Evolutionary conservation across 1,140 invertebrate species (phyloP).

Genomic region (Nasonia giraulti): DNA sequence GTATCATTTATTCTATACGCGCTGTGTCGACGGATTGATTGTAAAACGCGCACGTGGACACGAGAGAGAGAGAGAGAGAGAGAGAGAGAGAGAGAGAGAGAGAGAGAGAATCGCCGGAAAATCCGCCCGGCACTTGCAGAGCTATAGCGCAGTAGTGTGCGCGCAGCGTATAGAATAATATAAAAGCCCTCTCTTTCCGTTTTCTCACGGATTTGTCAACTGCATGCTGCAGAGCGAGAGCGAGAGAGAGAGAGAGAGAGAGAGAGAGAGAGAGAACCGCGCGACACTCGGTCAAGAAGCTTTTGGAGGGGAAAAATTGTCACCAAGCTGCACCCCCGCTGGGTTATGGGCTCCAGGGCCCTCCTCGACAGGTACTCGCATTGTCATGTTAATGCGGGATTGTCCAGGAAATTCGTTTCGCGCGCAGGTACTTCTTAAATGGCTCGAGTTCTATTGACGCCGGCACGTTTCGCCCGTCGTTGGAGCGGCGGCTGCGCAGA

Average conservation of each 20-base stretch:
- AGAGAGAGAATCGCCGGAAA: background rate
- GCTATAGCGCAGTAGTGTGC: no score
- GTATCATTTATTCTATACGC: background rate
- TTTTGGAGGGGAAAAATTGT: slow-evolving; percentile 28
- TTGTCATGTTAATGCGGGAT: slow-evolving; percentile 36
- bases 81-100: no score
- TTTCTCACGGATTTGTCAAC: slow-evolving; percentile 16
- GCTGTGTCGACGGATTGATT: no score
- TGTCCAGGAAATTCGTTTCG: slow-evolving; percentile 29
- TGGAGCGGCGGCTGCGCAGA: background rate
- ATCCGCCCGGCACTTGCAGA: background rate
- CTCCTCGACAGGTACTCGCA: slow-evolving; percentile 37
- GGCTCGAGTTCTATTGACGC: slow-evolving; percentile 34
- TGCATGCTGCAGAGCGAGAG: no score
- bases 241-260: no score
- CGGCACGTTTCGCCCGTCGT: slow-evolving; percentile 14
- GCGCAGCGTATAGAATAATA: background rate
- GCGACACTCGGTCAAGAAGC: background rate
- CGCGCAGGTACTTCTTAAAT: slow-evolving; percentile 25
- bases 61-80: no score
- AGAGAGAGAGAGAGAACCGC: no score
- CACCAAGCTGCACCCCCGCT: slow-evolving; percentile 20
- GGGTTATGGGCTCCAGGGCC: background rate
- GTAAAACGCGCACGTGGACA: no score
- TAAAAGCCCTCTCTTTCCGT: background rate